Evolutionary conservation across 2,888 invertebrate species (phyloP).

Genomic region (Dynastes hyllus): DNA sequence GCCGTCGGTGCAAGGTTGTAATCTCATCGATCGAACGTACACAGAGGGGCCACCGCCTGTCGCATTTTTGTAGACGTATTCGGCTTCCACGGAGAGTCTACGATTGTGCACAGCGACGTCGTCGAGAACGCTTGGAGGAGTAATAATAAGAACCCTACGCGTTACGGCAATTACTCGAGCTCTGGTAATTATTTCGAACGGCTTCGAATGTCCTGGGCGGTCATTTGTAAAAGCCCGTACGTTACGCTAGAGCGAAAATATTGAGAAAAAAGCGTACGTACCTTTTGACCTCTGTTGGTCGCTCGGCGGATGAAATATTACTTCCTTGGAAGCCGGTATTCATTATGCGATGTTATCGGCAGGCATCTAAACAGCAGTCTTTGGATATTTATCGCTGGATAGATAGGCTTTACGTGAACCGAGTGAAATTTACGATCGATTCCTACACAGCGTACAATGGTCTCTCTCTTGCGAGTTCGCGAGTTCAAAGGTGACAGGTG

Average conservation of each 20-base stretch:
- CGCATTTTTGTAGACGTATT: conserved; percentile 27
- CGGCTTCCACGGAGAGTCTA: neutral
- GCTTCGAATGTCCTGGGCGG: neutral
- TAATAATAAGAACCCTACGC: conserved; percentile 17
- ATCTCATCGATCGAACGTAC: conserved; percentile 18
- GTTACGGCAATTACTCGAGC: conserved; percentile 20
- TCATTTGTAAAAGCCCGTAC: conserved; percentile 15
- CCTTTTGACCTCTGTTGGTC: conserved; percentile 25
- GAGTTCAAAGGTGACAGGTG: conserved; percentile 1
- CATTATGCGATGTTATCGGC: conserved; percentile 38
- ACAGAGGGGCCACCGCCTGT: no score
- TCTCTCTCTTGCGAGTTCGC: neutral
- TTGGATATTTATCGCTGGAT: conserved; percentile 32
- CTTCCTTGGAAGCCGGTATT: conserved; percentile 37
- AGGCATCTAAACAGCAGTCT: conserved; percentile 29
- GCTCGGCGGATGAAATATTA: conserved; percentile 24
- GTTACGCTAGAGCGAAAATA: conserved; percentile 18
- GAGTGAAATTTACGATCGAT: conserved; percentile 23
- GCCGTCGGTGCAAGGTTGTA: conserved; percentile 15
- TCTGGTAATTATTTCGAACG: conserved; percentile 26
- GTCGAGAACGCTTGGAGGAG: conserved; percentile 17
- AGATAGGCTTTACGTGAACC: conserved; percentile 19
- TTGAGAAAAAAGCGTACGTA: conserved; percentile 10
- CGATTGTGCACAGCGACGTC: neutral
- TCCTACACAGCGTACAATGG: neutral